A percentile compares a stretch with the other conserved stretches of the same genome.
Evolutionary conservation across 2,113 vertebrate species (phyloP).

Genomic region (Rhegmatorhina hoffmannsi): DNA sequence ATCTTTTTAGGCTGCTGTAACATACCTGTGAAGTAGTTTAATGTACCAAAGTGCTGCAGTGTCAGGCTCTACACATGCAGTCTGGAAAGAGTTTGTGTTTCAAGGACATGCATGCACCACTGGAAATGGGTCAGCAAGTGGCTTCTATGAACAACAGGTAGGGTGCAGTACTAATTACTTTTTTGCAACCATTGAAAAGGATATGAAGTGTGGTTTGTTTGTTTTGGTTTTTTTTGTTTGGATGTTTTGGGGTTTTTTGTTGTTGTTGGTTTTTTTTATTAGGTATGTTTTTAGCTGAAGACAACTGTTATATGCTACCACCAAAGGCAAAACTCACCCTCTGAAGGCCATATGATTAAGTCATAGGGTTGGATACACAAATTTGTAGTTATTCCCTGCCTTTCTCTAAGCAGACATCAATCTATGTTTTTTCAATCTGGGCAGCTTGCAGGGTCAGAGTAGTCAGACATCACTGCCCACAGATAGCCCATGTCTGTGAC

Average conservation of each 20-base stretch:
- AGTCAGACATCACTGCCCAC: neutral
- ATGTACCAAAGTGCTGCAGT: neutral
- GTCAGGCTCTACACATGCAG: neutral
- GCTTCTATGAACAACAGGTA: fast-evolving
- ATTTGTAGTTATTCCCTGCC: neutral
- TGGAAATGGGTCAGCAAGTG: neutral
- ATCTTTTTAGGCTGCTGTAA: neutral
- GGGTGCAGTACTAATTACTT: neutral
- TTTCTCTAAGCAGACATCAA: neutral
- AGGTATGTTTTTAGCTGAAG: neutral
- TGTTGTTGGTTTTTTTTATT: neutral
- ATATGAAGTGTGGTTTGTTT: neutral
- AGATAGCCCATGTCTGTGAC: neutral
- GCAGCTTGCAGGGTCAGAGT: neutral
- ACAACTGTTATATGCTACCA: neutral
- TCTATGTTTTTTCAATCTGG: neutral
- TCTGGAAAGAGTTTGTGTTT: neutral
- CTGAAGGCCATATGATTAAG: neutral
- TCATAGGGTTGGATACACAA: neutral
- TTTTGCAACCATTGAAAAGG: neutral
- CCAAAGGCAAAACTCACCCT: neutral
- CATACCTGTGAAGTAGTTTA: neutral
- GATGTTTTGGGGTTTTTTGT: neutral
- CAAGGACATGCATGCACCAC: neutral
- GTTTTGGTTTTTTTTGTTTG: neutral